A percentile compares a stretch with the other conserved stretches of the same genome.
These are phyloP conservation scores for Ditylenchus dipsaci DNA, from an alignment of 1,140 invertebrate genomes.

Conservation along the genomic window DNA sequence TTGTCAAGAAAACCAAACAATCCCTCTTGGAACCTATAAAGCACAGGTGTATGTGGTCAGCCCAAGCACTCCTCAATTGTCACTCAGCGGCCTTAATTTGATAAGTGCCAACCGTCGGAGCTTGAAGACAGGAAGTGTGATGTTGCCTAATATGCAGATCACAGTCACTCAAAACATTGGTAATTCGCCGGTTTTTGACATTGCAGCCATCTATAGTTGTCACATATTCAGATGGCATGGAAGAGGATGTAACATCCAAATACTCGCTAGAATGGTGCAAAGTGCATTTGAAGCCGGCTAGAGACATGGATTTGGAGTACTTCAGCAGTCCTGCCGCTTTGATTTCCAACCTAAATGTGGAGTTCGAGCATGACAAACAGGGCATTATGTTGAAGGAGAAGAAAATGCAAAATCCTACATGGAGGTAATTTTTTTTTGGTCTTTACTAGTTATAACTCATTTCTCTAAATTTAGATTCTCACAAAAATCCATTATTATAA, in stretches of 20 bases:
- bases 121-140: slow-evolving; percentile 46
- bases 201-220: background rate
- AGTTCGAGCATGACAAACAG: slow-evolving; percentile 57
- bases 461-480: slow-evolving; percentile 22
- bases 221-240: slow-evolving; percentile 34
- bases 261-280: slow-evolving; percentile 54
- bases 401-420: slow-evolving; percentile 42
- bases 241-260: slow-evolving; percentile 42
- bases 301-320: slow-evolving; percentile 58
- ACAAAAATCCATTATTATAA: slow-evolving; percentile 58
- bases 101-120: slow-evolving; percentile 36
- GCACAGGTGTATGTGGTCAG: slow-evolving; percentile 39
- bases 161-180: slow-evolving; percentile 41
- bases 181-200: background rate
- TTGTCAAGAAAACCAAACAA: slow-evolving; percentile 32
- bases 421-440: slow-evolving; percentile 14
- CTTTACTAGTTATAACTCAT: too few relatives aligned
- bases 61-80: slow-evolving; percentile 28
- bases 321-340: slow-evolving; percentile 54
- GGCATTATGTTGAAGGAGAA: slow-evolving; percentile 36
- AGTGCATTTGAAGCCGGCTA: slow-evolving; percentile 49
- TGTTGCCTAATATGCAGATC: slow-evolving; percentile 53
- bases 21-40: slow-evolving; percentile 33
- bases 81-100: slow-evolving; percentile 46
- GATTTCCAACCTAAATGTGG: slow-evolving; percentile 51